Percentiles rank a stretch among this genome's conserved stretches.
phyloP scores from a whole-genome alignment of 2,113 vertebrate species.

The Trematomus loennbergii region DNA sequence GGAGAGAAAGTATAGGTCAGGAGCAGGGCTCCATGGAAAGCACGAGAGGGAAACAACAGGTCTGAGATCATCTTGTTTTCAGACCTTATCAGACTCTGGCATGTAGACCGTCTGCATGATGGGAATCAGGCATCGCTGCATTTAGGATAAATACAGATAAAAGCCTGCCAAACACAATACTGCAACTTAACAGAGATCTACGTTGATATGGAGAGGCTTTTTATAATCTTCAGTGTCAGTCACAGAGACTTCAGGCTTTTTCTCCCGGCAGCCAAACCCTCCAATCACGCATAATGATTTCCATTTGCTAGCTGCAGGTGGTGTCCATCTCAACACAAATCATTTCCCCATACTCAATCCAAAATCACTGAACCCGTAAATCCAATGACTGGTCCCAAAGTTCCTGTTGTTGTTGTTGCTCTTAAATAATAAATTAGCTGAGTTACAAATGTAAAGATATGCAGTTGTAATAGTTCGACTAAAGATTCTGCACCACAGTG shows the following conservation, averaged over 20 bases:
- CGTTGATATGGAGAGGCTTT: constrained; percentile 32
- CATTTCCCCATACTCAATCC: constrained; percentile 19
- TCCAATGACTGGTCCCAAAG: constrained; percentile 16
- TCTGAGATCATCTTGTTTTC: constrained; percentile 51
- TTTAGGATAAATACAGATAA: constrained; percentile 45
- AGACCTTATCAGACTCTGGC: constrained; percentile 51
- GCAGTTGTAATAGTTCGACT: neutral
- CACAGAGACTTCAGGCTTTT: constrained; percentile 37
- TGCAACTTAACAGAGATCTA: constrained; percentile 41
- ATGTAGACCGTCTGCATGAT: constrained; percentile 22
- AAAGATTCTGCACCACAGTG: neutral
- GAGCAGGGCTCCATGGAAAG: constrained; percentile 30
- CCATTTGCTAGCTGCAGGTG: constrained; percentile 68
- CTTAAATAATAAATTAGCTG: neutral
- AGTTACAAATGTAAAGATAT: neutral
- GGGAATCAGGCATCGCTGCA: constrained; percentile 7
- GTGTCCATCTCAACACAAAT: constrained; percentile 48
- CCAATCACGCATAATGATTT: constrained; percentile 77
- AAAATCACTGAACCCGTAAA: constrained; percentile 21
- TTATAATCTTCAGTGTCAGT: constrained; percentile 47
- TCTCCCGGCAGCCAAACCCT: constrained; percentile 60
- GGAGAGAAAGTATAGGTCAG: constrained; percentile 59
- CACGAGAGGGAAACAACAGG: constrained; percentile 54
- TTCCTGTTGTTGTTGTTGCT: neutral
- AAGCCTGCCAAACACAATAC: constrained; percentile 44